Percentiles rank a stretch among this genome's conserved stretches.
Evolutionary conservation across 2,113 vertebrate species (phyloP).

Genomic region (Amazona guildingii): DNA sequence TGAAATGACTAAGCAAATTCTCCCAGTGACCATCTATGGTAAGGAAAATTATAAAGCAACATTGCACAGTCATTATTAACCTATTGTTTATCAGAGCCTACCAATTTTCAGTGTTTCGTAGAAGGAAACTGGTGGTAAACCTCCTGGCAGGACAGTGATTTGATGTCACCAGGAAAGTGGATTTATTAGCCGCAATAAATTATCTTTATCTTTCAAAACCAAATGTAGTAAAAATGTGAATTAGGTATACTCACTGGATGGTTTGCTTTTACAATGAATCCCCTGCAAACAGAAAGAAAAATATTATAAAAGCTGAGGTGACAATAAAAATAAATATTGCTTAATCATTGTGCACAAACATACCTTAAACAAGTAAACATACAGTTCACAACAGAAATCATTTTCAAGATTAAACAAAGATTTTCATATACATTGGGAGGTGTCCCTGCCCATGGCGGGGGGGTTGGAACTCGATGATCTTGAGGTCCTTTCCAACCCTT

Average conservation of each 20-base stretch:
- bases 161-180: neutral
- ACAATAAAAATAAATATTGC: neutral
- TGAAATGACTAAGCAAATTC: neutral
- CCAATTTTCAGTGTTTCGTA: neutral
- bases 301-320: neutral
- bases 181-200: neutral
- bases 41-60: neutral
- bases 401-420: neutral
- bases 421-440: neutral
- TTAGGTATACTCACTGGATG: slow-evolving; percentile 59
- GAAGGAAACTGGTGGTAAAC: neutral
- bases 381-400: neutral
- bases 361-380: neutral
- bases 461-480: too few species aligned
- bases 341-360: neutral
- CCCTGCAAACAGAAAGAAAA: slow-evolving; percentile 65
- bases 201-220: neutral
- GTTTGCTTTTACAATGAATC: slow-evolving; percentile 66
- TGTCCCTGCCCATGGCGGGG: too few species aligned
- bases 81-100: neutral
- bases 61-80: neutral
- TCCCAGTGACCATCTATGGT: neutral
- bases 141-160: neutral
- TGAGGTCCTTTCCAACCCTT: too few species aligned
- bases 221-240: neutral